Evolutionary conservation across 1,140 invertebrate species (phyloP).

Genomic region (Drosophila albomicans): DNA sequence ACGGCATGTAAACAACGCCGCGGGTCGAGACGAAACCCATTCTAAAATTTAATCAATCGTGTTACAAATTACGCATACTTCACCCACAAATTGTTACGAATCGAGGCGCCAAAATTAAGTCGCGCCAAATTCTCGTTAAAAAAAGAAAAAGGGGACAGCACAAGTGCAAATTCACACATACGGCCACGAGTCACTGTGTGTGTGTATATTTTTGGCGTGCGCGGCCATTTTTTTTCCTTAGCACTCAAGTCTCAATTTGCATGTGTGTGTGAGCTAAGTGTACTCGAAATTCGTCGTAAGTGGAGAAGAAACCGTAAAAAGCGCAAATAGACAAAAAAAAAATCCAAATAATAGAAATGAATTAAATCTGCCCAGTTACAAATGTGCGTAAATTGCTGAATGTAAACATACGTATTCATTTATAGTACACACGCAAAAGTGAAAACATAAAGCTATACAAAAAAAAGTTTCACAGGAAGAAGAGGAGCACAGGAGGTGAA

Average conservation of each 20-base stretch:
- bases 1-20: constrained; percentile 50
- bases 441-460: constrained; percentile 14
- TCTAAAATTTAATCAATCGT: constrained; percentile 25
- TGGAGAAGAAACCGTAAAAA: constrained; percentile 54
- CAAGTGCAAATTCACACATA: constrained; percentile 71
- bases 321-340: constrained; percentile 45
- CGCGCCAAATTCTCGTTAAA: constrained; percentile 59
- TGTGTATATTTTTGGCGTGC: constrained; percentile 79
- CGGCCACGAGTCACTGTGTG: constrained; percentile 33
- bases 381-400: constrained; percentile 17
- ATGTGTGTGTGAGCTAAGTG: constrained; percentile 41
- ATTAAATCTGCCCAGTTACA: neutral
- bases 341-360: constrained; percentile 14
- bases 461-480: constrained; percentile 16
- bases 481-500: constrained; percentile 15
- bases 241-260: constrained; percentile 42
- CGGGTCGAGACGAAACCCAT: constrained; percentile 25
- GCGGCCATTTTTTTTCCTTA: constrained; percentile 79
- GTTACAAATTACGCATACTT: constrained; percentile 43
- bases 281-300: constrained; percentile 61
- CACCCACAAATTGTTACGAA: constrained; percentile 47
- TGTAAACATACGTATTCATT: constrained; percentile 18
- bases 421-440: constrained; percentile 14
- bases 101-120: constrained; percentile 48
- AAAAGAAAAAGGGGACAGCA: constrained; percentile 50